Evolutionary conservation across 2,113 vertebrate genomes (phyloP).

Genomic region (Rattus norvegicus): GRCr8 NC_086023.1:67046001-67046500

Average conservation of each 20-base stretch:
- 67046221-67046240: background rate
- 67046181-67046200: constrained; percentile 14
- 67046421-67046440: constrained; percentile 12
- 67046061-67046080: constrained; percentile 2
- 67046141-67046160: constrained; percentile 2
- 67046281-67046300: background rate
- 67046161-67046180: background rate
- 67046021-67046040: constrained; percentile 7
- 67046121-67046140: background rate
- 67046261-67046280: background rate
- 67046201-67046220: background rate
- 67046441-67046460: background rate
- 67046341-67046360: background rate
- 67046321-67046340: background rate
- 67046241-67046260: constrained; percentile 34
- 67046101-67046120: background rate
- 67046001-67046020: constrained; percentile 16
- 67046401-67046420: background rate
- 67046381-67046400: background rate
- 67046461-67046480: background rate
- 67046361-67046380: background rate
- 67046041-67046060: background rate
- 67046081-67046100: background rate
- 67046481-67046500: background rate
- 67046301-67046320: background rate